These are phyloP conservation scores for Gibbula magus DNA, from an alignment of 2,888 invertebrate species.

Conservation along the genomic window DNA sequence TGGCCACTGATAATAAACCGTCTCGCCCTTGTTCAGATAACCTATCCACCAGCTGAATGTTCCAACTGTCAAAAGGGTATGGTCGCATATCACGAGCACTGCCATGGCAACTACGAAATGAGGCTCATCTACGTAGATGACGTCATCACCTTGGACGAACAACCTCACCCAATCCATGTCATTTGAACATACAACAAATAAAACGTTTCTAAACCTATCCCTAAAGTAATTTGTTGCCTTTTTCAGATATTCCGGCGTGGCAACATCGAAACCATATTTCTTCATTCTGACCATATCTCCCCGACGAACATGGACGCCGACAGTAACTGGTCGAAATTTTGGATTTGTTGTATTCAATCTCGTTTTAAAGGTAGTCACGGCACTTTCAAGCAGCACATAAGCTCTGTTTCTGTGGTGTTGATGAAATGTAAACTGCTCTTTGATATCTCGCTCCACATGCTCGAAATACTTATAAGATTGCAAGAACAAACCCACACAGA, in stretches of 20 bases:
- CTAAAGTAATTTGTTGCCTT: slow-evolving; percentile 13
- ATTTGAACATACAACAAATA: slow-evolving; percentile 24
- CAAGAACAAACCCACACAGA: background rate
- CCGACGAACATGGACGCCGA: slow-evolving; percentile 24
- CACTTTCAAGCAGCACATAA: too few species aligned
- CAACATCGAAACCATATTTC: slow-evolving; percentile 7
- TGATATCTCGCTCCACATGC: background rate
- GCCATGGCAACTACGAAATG: slow-evolving; percentile 12
- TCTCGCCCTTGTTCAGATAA: background rate
- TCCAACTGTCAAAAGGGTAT: slow-evolving; percentile 27
- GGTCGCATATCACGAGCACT: slow-evolving; percentile 30
- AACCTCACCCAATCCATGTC: slow-evolving; percentile 1
- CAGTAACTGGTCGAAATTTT: background rate
- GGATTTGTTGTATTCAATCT: too few species aligned
- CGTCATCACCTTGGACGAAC: background rate
- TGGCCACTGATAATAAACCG: slow-evolving; percentile 22
- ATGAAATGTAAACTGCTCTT: background rate
- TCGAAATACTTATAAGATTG: background rate
- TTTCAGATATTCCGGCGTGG: slow-evolving; percentile 13
- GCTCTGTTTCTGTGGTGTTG: too few species aligned
- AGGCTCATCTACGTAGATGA: background rate
- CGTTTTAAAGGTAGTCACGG: too few species aligned
- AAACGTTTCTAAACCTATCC: background rate
- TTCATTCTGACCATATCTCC: background rate
- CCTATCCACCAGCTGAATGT: slow-evolving; percentile 29